Conservation (phyloP, 2,797 vertebrate species). For the Microtus agrestis region DNA sequence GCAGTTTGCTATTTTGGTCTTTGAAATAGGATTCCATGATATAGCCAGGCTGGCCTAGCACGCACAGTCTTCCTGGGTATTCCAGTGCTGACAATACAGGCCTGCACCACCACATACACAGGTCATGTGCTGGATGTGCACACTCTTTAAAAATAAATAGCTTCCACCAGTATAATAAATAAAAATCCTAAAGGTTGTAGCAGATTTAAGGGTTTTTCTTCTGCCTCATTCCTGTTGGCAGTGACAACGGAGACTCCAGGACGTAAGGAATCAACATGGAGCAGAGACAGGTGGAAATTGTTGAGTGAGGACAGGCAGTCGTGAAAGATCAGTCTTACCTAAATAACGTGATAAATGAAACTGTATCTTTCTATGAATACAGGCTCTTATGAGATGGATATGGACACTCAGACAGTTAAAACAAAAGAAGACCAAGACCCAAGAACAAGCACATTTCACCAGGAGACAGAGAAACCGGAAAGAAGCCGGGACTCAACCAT, state of each 20-base stretch:
- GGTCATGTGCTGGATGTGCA: too few relatives aligned
- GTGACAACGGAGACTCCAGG: not conserved
- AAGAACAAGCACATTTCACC: conserved; percentile 76
- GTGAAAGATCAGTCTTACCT: not conserved
- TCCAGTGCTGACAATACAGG: too few relatives aligned
- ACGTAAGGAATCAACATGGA: not conserved
- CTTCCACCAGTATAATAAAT: not conserved
- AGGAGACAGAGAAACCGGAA: conserved; percentile 86
- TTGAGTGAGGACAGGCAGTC: not conserved
- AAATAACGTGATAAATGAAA: not conserved
- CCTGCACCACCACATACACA: too few relatives aligned
- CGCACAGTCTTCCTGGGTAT: not conserved
- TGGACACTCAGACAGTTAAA: conserved; percentile 88
- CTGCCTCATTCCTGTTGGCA: not conserved
- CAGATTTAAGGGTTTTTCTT: not conserved
- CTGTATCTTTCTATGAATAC: conserved; percentile 54
- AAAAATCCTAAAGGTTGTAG: not conserved
- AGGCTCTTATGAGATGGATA: conserved; percentile 90
- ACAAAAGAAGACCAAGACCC: conserved; percentile 83
- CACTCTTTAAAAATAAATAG: not conserved
- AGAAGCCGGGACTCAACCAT: conserved; percentile 92
- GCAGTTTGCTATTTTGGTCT: not conserved
- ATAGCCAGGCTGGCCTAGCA: not conserved
- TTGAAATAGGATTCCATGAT: not conserved
- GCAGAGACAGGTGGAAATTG: not conserved